A percentile compares a stretch with the other conserved stretches of the same genome.
Evolutionary conservation across 2,888 invertebrate genomes (phyloP).

Genomic region (Cinara cedri): DNA sequence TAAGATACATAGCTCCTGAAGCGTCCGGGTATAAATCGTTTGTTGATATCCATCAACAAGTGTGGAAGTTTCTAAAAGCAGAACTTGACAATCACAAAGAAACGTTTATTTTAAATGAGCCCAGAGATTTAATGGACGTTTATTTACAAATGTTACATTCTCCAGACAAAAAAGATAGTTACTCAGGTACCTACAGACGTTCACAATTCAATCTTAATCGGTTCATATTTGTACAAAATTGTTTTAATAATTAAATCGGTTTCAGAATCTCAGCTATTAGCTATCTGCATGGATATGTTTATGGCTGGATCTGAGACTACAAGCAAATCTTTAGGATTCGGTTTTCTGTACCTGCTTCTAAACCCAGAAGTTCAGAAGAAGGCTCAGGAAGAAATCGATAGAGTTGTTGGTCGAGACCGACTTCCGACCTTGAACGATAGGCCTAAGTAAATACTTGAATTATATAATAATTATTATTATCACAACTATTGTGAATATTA

Average conservation of each 20-base stretch:
- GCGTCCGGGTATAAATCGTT: conserved; percentile 79
- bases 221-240: no score
- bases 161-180: conserved; percentile 66
- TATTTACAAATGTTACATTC: conserved; percentile 74
- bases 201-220: no score
- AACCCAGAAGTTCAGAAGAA: conserved; percentile 76
- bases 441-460: conserved; percentile 67
- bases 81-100: conserved; percentile 76
- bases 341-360: conserved; percentile 75
- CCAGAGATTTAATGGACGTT: conserved; percentile 81
- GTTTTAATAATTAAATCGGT: neutral
- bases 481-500: neutral
- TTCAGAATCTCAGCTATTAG: conserved; percentile 75
- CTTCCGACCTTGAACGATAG: conserved; percentile 75
- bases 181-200: conserved; percentile 63
- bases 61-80: conserved; percentile 75
- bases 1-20: conserved; percentile 74
- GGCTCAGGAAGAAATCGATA: conserved; percentile 79
- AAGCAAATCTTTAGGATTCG: conserved; percentile 77
- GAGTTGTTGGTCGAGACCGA: conserved; percentile 73
- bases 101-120: conserved; percentile 69
- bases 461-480: neutral
- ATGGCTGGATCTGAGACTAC: conserved; percentile 89
- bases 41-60: conserved; percentile 72
- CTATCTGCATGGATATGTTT: conserved; percentile 84